phyloP scores from a whole-genome alignment of 2,888 invertebrate species.

The Crocallis elinguaria region DNA sequence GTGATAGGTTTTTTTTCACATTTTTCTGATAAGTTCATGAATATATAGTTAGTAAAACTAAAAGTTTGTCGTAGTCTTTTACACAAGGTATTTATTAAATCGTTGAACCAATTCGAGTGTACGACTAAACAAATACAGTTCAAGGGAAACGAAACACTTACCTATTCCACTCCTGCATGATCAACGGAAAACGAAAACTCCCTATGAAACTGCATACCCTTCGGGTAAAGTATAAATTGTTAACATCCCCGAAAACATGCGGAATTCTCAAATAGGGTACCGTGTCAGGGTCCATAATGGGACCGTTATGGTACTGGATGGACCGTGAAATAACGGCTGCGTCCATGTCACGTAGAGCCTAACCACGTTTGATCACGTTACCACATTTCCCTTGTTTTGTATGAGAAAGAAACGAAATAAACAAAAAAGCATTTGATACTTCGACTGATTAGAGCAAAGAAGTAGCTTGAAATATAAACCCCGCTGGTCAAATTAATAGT shows the following conservation, averaged over 20 bases:
- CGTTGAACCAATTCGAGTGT: not conserved
- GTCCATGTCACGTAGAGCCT: not conserved
- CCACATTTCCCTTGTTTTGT: not conserved
- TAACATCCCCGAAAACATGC: conserved; percentile 5
- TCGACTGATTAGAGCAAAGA: too few species aligned
- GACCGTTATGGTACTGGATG: conserved; percentile 6
- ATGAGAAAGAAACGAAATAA: not conserved
- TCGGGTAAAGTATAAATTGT: conserved; percentile 9
- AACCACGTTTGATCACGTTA: conserved; percentile 7
- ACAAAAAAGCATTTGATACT: too few species aligned
- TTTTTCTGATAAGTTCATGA: too few species aligned
- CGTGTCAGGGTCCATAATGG: conserved; percentile 3
- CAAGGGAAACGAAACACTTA: not conserved
- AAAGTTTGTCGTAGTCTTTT: too few species aligned
- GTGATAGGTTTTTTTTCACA: too few species aligned
- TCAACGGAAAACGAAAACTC: not conserved
- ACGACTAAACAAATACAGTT: not conserved
- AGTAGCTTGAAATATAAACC: too few species aligned
- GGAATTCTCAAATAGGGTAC: conserved; percentile 7
- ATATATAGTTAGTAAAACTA: too few species aligned
- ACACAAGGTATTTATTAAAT: not conserved
- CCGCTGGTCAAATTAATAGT: too few species aligned
- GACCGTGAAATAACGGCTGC: conserved; percentile 16
- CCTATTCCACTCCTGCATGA: not conserved
- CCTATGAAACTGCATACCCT: conserved; percentile 3